Evolutionary conservation across 1,140 invertebrate genomes (phyloP).

Genomic region (Popillia japonica): DNA sequence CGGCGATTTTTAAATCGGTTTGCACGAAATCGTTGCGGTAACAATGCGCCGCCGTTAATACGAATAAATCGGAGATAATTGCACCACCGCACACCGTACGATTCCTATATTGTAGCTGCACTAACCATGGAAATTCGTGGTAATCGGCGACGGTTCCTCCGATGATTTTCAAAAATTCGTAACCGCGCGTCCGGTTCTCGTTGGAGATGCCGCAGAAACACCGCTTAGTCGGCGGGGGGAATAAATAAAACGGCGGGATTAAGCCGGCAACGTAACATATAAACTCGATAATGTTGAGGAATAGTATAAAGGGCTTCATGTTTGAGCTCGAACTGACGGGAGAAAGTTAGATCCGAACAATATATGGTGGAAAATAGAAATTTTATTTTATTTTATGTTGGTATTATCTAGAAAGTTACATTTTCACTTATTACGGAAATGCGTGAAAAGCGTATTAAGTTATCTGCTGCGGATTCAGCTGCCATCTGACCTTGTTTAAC

Average conservation of each 20-base stretch:
- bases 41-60: conserved; percentile 32
- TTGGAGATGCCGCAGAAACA: conserved; percentile 24
- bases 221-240: background rate
- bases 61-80: conserved; percentile 30
- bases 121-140: conserved; percentile 35
- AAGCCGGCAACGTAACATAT: background rate
- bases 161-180: background rate
- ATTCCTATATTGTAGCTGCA: background rate
- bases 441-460: no score
- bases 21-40: background rate
- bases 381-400: no score
- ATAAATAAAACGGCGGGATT: background rate
- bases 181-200: background rate
- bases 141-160: background rate
- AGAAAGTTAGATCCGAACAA: no score
- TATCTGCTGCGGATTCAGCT: no score
- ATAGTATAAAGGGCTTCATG: no score
- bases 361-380: no score
- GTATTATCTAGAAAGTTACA: no score
- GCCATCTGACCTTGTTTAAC: no score
- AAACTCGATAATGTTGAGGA: no score
- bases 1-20: background rate
- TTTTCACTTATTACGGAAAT: no score
- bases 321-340: no score
- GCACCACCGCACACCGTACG: conserved; percentile 6